These are phyloP conservation scores for Parotia lawesii DNA, from an alignment of 2,113 vertebrate genomes.

Conservation along the genomic window DNA sequence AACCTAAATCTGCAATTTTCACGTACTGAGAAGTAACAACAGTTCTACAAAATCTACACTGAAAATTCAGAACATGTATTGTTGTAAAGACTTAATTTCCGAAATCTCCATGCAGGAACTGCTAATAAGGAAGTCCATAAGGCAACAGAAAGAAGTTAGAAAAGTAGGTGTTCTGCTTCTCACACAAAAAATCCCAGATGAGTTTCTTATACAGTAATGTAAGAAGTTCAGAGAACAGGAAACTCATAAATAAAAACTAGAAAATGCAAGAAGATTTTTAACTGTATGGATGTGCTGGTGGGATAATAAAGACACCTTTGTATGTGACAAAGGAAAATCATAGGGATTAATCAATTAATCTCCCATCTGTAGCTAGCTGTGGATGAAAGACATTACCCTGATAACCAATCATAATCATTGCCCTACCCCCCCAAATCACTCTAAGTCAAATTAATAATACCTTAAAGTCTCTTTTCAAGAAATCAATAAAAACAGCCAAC, in stretches of 20 bases:
- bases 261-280: not conserved
- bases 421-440: not conserved
- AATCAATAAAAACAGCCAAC: not conserved
- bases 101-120: not conserved
- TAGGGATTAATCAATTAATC: not conserved
- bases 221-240: not conserved
- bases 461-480: not conserved
- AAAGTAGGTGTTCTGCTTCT: not conserved
- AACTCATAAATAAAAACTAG: not conserved
- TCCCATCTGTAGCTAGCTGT: not conserved
- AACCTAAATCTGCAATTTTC: not conserved
- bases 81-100: not conserved
- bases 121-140: not conserved
- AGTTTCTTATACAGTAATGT: not conserved
- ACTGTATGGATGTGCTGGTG: not conserved
- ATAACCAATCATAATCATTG: not conserved
- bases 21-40: not conserved
- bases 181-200: not conserved
- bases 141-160: not conserved
- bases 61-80: not conserved
- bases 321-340: not conserved
- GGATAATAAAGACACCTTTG: not conserved
- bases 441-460: not conserved
- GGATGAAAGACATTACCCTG: not conserved
- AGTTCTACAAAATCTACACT: not conserved